Evolutionary conservation across 2,888 invertebrate genomes (phyloP).

Genomic region (Caenorhabditis virilis): DNA sequence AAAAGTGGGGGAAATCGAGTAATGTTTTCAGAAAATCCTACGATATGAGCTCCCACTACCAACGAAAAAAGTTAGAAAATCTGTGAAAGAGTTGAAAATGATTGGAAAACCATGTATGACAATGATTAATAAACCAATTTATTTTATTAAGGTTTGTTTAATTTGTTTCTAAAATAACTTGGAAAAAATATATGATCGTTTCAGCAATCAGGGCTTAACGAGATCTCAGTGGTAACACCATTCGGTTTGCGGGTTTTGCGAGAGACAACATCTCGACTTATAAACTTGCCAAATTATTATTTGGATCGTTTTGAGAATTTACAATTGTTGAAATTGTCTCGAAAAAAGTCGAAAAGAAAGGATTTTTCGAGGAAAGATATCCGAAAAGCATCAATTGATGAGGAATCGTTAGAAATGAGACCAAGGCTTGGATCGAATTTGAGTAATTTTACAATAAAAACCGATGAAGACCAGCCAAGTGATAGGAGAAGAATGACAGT

Average conservation of each 20-base stretch:
- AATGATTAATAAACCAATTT: conserved; percentile 9
- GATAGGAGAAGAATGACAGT: conserved; percentile 19
- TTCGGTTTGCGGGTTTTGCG: conserved; percentile 24
- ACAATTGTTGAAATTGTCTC: conserved; percentile 6
- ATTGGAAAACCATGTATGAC: conserved; percentile 14
- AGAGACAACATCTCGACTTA: conserved; percentile 2
- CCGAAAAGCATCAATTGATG: conserved; percentile 7
- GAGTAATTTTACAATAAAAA: conserved; percentile 6
- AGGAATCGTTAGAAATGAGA: conserved; percentile 2
- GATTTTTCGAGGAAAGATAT: conserved; percentile 8
- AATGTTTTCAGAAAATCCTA: conserved; percentile 14
- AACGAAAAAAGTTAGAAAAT: conserved; percentile 11
- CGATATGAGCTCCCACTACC: conserved; percentile 29
- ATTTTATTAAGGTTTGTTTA: conserved; percentile 2
- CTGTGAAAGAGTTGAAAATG: background rate
- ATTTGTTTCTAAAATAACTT: background rate
- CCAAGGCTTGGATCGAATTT: conserved; percentile 21
- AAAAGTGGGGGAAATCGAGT: background rate
- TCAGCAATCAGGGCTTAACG: conserved; percentile 32
- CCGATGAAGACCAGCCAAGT: conserved; percentile 12
- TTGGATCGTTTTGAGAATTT: conserved; percentile 9
- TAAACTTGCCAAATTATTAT: conserved; percentile 2
- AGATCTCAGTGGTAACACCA: conserved; percentile 23
- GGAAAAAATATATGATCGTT: background rate
- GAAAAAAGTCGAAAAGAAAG: background rate